Base-by-base conservation (phyloP, 2,888 invertebrate species). In the Leptinotarsa haldemani region DNA sequence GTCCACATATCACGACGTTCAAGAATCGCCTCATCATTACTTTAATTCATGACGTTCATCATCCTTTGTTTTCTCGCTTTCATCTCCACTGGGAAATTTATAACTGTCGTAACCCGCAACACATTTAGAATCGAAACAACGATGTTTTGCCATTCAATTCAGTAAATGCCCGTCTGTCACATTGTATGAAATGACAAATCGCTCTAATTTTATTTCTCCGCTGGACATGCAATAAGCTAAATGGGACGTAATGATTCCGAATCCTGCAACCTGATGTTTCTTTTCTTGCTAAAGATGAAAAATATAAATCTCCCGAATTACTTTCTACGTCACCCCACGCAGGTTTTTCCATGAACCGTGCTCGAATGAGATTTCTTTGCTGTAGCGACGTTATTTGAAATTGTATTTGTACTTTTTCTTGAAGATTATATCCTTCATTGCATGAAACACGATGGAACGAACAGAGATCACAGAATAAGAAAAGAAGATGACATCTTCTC, bases 161-260 rank as follows among this genome's bases (percentile, higher is more conserved):
- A 79, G 79, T 74, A 79, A 80, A 80, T 80, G 80, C 79, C 77
- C 79, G 79, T 77, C 81, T 80, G 81, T 80, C 80, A 82, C 79
- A 80, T 77, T 78, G 77, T 74, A 74, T 76, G 79, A 79, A 78
- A 82, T 82, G 81, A 82, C 79, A 80, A 81, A 82, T 80, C 71
- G 77, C 73, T 72, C 77, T 79, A 80, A 81, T 81, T 79, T 76
- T 74, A 74, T 79, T 80, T 74, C 76, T 80, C 75, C 70, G 79
- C 77, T 75, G 80, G 80, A 79, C 80, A 80, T 78, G 80, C 76
- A 78, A 77, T 75, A 75, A 75, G 75, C 75, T 75, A 75, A 75
- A 75, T 75, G 75, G 75, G 40, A 72, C 70, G 75, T 75, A 75
- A 75, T 75, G 75, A 75, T 75, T 75, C 70, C 70, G 69, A 75